phyloP scores from a whole-genome alignment of 2,113 vertebrate genomes.

The Bothrops jararaca region DNA sequence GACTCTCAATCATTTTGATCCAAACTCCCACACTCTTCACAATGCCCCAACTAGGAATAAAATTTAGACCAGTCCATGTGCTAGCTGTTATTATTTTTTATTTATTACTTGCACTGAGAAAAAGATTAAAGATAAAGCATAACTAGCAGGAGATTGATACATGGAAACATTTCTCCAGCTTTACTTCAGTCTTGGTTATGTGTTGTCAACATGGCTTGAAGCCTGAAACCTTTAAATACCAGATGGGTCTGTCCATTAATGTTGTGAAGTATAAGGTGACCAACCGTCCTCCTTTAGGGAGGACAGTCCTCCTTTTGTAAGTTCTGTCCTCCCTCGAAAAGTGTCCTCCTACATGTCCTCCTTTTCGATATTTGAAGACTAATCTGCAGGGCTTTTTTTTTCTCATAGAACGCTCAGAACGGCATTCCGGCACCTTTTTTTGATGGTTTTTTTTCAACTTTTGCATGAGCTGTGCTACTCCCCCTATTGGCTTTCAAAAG shows the following conservation, averaged over 20 bases:
- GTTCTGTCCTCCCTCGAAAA: too few species aligned
- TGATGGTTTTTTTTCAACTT: too few species aligned
- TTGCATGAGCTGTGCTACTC: too few species aligned
- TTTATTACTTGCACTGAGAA: neutral
- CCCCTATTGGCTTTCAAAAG: too few species aligned
- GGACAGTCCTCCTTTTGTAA: too few species aligned
- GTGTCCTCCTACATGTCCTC: too few species aligned
- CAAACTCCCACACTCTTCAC: neutral
- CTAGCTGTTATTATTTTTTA: neutral
- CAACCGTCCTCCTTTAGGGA: too few species aligned
- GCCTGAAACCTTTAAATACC: neutral
- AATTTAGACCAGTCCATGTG: neutral
- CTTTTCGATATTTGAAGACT: too few species aligned
- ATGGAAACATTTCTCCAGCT: neutral
- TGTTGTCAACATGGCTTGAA: neutral
- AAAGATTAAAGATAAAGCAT: neutral
- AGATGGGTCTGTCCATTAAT: neutral
- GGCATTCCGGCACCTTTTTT: too few species aligned
- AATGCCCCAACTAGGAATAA: neutral
- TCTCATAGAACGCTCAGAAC: too few species aligned
- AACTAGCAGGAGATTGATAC: neutral
- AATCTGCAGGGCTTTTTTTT: too few species aligned
- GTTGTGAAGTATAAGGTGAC: too few species aligned
- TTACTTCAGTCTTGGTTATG: neutral
- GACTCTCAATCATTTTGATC: neutral